Base-by-base conservation (phyloP, 1,140 invertebrate species). In the Arctopsyche grandis region DNA sequence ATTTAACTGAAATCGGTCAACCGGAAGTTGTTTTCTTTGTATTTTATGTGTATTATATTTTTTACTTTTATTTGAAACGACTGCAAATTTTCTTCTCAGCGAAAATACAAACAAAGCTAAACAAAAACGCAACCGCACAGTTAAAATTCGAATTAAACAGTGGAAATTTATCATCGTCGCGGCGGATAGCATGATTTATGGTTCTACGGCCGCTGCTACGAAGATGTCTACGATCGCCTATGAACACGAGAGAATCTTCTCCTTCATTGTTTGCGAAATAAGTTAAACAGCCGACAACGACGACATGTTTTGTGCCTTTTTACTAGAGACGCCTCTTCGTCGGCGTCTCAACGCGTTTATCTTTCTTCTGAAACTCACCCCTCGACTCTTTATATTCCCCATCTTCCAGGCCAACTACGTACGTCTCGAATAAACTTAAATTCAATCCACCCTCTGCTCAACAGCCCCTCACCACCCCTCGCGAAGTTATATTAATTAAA, bases 401-500 rank as follows among this genome's bases (percentile, higher is more conserved):
- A 71, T 38, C 69, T 69, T 69, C 21, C 22, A 69, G 38, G 12
- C 22, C 63, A 29, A 22, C 16, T 29, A 22, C 24, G 38, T 21
- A 22, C 38, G 21, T 44, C 38, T 44, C 29, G 26, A 16, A n/a
- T 44, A 44, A 75, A 75, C 73, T 75, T 75, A 52, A 75, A 75
- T 75, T 75, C 73, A 48, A 75, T 75, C 52, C 48, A 38, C 69
- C 14, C 14, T 16, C 69, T 3, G 14, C 69, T 12, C 29, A 38
- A 38, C 29, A 38, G 7, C 29, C 29, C 1, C 29, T 7, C 29
- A 38, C 29, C 29, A 1, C 29, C 29, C 29, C 7, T 38, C 29
- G 29, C 29, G 29, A 38, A 38, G 29, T 77, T 70, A 0, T 70
- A 78, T 79, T 81, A 78, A 78, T 78, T 78, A 60, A 81, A 77